These are phyloP conservation scores for Metopia argyrocephala DNA, from an alignment of 2,888 invertebrate genomes.

Conservation along the genomic window DNA sequence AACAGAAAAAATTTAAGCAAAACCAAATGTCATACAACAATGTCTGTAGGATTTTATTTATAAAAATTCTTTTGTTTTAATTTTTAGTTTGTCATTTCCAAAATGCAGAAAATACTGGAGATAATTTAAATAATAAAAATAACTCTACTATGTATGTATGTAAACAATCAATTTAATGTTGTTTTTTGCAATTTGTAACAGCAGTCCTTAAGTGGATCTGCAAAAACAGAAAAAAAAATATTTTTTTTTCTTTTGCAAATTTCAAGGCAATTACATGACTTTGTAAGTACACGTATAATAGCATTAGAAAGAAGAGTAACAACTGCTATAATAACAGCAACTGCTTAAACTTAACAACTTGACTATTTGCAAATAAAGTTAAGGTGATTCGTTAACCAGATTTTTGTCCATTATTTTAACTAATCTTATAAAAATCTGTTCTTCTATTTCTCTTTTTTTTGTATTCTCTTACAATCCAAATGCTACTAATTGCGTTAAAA, in stretches of 20 bases:
- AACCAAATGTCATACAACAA: neutral
- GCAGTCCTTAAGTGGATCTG: slow-evolving; percentile 11
- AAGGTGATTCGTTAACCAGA: no score
- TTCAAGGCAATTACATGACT: slow-evolving; percentile 51
- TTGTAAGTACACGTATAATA: no score
- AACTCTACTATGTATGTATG: no score
- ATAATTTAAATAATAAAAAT: slow-evolving; percentile 32
- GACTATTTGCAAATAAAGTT: slow-evolving; percentile 11
- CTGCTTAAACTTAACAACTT: slow-evolving; percentile 42
- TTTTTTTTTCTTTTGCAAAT: slow-evolving; percentile 7
- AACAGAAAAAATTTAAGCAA: neutral
- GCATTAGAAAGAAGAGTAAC: neutral
- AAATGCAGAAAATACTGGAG: neutral
- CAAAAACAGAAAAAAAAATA: no score
- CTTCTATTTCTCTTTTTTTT: slow-evolving; percentile 11
- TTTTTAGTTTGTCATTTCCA: neutral
- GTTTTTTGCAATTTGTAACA: neutral
- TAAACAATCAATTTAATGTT: slow-evolving; percentile 8
- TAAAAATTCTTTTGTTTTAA: neutral
- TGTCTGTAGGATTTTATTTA: neutral
- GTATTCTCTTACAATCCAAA: slow-evolving; percentile 29
- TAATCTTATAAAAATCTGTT: slow-evolving; percentile 49
- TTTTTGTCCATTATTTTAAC: neutral
- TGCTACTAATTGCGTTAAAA: slow-evolving; percentile 56
- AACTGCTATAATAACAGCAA: slow-evolving; percentile 17